Percentiles rank a stretch among this genome's conserved stretches.
phyloP scores from a whole-genome alignment of 1,140 invertebrate genomes.

The Nixonia krombeini region DNA sequence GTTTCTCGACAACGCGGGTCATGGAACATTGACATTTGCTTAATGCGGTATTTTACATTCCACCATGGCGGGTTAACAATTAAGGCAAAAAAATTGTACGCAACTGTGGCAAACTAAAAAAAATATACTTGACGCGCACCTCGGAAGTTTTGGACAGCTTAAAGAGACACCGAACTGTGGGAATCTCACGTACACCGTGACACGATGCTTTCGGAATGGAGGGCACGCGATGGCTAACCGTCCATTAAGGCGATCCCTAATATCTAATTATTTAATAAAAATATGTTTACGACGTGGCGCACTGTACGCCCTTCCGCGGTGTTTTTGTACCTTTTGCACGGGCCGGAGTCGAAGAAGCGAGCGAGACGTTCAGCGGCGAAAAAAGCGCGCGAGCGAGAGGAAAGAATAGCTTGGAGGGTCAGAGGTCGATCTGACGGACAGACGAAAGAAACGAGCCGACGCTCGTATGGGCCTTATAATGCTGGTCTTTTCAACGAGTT shows the following conservation, averaged over 20 bases:
- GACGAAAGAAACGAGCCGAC: constrained; percentile 48
- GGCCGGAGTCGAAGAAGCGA: constrained; percentile 14
- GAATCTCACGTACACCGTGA: constrained; percentile 68
- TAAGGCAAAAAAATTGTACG: no score
- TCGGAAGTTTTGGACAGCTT: background rate
- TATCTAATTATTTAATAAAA: constrained; percentile 74
- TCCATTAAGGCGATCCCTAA: constrained; percentile 67
- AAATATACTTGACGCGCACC: background rate
- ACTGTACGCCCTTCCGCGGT: constrained; percentile 60
- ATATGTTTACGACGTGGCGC: constrained; percentile 71
- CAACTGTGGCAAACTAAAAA: no score
- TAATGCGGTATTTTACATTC: no score
- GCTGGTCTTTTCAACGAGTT: constrained; percentile 42
- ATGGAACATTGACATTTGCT: no score
- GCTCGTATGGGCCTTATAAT: constrained; percentile 42
- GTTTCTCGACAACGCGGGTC: no score
- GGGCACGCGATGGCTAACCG: constrained; percentile 70
- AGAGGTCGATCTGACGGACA: constrained; percentile 58
- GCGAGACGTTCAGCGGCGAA: constrained; percentile 11
- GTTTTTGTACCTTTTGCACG: constrained; percentile 34
- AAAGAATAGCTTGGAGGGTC: constrained; percentile 54
- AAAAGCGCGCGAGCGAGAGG: constrained; percentile 19
- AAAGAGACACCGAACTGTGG: constrained; percentile 66
- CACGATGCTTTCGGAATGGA: constrained; percentile 69
- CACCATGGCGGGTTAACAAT: no score